Evolutionary conservation across 2,888 invertebrate species (phyloP), one percentile per base, ranked within the genome.

Genomic region (Ceraclea dissimilis): DNA sequence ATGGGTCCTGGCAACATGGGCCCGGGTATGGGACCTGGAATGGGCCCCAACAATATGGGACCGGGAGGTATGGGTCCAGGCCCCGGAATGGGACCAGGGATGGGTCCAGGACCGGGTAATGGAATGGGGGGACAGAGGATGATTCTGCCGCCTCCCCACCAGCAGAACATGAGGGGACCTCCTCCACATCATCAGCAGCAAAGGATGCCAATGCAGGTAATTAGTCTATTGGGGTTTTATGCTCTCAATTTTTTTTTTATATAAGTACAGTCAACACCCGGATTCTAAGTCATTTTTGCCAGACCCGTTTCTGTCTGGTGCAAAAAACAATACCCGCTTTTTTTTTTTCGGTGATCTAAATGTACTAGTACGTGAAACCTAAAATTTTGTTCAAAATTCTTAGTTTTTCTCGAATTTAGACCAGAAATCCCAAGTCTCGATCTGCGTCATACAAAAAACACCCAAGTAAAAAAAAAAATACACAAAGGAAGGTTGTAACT

Each of bases 151-250:
- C 71, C 74, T 72, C 69, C 70, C 1, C 72, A 71, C 2, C 74
- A 73, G 60, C 74, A 73, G 58, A 72, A 71, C 65, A 66, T 73
- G 62, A 74, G 76, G 18, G 76, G 75, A 0, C 74, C 76, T 13
- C 76, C 75, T n/a, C 76, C 64, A 18, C 61, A 56, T 22, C 61
- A 62, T 49, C 61, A 59, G 19, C 61, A 58, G 19, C 61, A 62
- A 49, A 56, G 61, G 31, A 55, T 62, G 54, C 62, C 62, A 6
- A 62, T 62, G 62, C 62, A 62, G 60, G 62, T 61, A 51, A 46
- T 19, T 26, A 43, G n/a, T n/a, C n/a, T n/a, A n/a, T n/a, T n/a
- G n/a, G n/a, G 16, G n/a, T n/a, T n/a, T n/a, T 8, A 10, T 46
- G n/a, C 10, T n/a, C n/a, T n/a, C n/a, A 33, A 33, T 33, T 8